Percentiles rank a stretch among this genome's conserved stretches.
phyloP scores from a whole-genome alignment of 2,113 vertebrate species.

The Piprites chloris region DNA sequence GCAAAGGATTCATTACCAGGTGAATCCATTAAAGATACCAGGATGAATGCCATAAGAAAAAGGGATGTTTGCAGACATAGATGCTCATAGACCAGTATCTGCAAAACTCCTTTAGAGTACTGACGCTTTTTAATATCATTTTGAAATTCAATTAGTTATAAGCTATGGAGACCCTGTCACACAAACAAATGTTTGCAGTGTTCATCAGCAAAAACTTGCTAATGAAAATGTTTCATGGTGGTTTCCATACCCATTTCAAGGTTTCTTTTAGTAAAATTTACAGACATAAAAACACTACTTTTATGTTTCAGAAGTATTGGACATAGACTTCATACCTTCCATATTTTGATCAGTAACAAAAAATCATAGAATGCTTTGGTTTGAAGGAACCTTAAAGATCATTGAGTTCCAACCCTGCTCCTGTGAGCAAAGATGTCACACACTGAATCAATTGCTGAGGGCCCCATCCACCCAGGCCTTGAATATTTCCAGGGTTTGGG shows the following conservation, averaged over 20 bases:
- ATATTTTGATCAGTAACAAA: background rate
- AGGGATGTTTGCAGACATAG: background rate
- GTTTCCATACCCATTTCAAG: slow-evolving; percentile 29
- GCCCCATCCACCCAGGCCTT: background rate
- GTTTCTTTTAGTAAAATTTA: background rate
- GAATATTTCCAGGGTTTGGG: background rate
- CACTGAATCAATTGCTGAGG: background rate
- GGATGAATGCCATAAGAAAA: background rate
- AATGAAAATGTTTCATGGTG: background rate
- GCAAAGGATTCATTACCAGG: background rate
- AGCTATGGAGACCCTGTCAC: slow-evolving; percentile 35
- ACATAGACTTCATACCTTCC: background rate
- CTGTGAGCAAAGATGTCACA: background rate
- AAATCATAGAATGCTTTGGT: background rate
- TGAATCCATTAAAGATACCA: background rate
- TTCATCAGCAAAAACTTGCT: background rate
- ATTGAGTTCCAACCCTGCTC: background rate
- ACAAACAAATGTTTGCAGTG: slow-evolving; percentile 49
- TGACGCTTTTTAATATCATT: background rate
- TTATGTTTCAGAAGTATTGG: background rate
- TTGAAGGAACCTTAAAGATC: background rate
- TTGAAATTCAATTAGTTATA: slow-evolving; percentile 51
- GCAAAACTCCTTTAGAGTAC: background rate
- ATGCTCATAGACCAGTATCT: background rate
- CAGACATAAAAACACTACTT: background rate